Conservation (phyloP, 2,797 vertebrate genomes). For the Mergus octosetaceus region DNA sequence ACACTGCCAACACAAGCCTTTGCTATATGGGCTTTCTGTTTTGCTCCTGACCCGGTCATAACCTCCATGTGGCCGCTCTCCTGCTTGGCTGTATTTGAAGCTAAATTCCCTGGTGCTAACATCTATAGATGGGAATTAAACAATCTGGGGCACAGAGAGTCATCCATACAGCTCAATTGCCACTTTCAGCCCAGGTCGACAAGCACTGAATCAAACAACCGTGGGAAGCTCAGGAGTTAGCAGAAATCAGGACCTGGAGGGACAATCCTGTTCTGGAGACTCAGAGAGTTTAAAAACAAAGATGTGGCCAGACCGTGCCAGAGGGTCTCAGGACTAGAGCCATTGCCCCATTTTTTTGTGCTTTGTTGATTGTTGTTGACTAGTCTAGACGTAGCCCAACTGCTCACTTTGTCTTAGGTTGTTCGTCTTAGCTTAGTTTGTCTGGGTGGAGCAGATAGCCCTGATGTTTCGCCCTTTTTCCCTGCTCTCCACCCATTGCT, state of each 20-base stretch:
- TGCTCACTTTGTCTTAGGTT: not conserved
- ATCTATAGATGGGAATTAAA: not conserved
- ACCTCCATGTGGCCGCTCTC: not conserved
- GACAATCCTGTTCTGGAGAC: not conserved
- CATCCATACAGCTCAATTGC: not conserved
- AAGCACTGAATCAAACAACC: not conserved
- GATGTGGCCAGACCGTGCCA: rapidly evolving
- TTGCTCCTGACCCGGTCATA: not conserved
- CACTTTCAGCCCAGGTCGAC: not conserved
- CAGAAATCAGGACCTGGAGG: rapidly evolving
- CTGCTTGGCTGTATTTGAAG: not conserved
- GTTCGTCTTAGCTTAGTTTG: not conserved
- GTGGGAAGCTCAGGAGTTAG: not conserved
- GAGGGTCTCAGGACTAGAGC: not conserved
- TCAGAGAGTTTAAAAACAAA: not conserved
- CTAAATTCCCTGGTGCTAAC: not conserved
- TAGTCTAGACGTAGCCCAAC: not conserved
- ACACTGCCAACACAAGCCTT: not conserved
- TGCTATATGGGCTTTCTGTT: not conserved
- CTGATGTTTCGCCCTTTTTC: not conserved
- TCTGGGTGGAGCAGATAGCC: not conserved
- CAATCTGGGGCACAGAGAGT: not conserved
- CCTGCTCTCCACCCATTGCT: not conserved
- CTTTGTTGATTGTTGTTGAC: not conserved
- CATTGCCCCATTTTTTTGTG: not conserved